phyloP scores from a whole-genome alignment of 1,140 invertebrate genomes.

The Gryllus bimaculatus region DNA sequence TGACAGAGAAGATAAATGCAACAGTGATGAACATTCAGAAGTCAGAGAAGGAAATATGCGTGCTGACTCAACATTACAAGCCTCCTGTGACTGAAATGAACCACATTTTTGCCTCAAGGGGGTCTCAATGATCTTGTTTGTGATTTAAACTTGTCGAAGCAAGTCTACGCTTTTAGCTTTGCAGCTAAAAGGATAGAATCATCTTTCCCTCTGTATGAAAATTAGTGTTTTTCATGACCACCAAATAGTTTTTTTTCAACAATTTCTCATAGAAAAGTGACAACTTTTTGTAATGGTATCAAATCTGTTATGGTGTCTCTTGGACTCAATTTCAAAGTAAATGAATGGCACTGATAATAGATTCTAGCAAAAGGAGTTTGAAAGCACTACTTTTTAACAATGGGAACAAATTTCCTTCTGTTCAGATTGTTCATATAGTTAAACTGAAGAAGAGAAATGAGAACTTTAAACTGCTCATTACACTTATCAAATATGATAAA shows the following conservation, averaged over 20 bases:
- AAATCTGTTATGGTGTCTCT: conserved; percentile 9
- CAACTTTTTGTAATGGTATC: conserved; percentile 15
- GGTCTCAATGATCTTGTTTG: too few relatives aligned
- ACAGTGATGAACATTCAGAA: too few relatives aligned
- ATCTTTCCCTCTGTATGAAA: not conserved
- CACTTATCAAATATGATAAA: conserved; percentile 11
- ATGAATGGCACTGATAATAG: conserved; percentile 12
- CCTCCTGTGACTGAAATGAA: too few relatives aligned
- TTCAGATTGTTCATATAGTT: conserved; percentile 15
- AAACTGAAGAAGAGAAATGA: not conserved
- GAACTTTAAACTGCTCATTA: conserved; percentile 10
- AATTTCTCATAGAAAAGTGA: conserved; percentile 17
- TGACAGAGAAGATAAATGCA: too few relatives aligned
- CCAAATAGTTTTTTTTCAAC: not conserved
- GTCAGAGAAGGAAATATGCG: too few relatives aligned
- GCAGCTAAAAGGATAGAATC: conserved; percentile 6
- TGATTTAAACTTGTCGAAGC: too few relatives aligned
- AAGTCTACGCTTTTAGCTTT: conserved; percentile 14
- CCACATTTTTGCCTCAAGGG: too few relatives aligned
- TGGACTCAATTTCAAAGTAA: conserved; percentile 7
- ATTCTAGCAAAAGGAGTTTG: conserved; percentile 14
- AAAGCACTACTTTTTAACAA: conserved; percentile 12
- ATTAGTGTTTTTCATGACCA: not conserved
- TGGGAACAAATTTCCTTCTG: conserved; percentile 16
- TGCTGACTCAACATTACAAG: too few relatives aligned